phyloP scores from a whole-genome alignment of 2,888 invertebrate species.

The Elegia similella region DNA sequence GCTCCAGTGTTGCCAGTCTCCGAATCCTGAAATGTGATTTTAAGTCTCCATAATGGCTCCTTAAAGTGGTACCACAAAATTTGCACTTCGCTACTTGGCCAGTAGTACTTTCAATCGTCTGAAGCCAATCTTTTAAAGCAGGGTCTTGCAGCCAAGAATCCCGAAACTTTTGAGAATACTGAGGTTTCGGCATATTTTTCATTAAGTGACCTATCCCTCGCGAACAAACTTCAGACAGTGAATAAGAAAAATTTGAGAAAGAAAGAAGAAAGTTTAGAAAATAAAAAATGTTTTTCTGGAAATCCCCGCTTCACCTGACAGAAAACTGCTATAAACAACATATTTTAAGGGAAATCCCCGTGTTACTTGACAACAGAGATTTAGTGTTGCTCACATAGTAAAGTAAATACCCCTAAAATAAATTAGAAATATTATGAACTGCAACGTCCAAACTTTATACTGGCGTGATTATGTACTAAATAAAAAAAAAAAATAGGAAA shows the following conservation, averaged over 20 bases:
- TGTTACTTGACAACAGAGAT: no score
- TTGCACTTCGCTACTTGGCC: no score
- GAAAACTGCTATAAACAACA: not conserved
- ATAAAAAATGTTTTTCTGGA: not conserved
- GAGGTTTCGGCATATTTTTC: no score
- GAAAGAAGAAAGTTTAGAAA: not conserved
- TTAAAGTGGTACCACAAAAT: conserved; percentile 1
- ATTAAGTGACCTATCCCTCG: not conserved
- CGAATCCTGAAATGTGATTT: no score
- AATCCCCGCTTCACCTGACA: not conserved
- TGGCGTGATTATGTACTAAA: not conserved
- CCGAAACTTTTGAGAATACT: conserved; percentile 1
- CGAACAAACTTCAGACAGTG: not conserved
- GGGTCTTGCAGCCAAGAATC: not conserved
- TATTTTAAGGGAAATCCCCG: no score
- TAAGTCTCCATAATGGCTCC: conserved; percentile 14
- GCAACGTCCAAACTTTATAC: no score
- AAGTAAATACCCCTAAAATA: no score
- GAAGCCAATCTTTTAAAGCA: not conserved
- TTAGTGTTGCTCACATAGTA: not conserved
- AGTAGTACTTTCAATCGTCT: no score
- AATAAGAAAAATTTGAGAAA: not conserved
- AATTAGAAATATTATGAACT: no score
- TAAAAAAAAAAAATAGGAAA: not conserved
- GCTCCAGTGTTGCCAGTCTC: no score